Evolutionary conservation across 1,140 invertebrate genomes (phyloP), one percentile per base, ranked within the genome.

Genomic region (Megathymus violae): DNA sequence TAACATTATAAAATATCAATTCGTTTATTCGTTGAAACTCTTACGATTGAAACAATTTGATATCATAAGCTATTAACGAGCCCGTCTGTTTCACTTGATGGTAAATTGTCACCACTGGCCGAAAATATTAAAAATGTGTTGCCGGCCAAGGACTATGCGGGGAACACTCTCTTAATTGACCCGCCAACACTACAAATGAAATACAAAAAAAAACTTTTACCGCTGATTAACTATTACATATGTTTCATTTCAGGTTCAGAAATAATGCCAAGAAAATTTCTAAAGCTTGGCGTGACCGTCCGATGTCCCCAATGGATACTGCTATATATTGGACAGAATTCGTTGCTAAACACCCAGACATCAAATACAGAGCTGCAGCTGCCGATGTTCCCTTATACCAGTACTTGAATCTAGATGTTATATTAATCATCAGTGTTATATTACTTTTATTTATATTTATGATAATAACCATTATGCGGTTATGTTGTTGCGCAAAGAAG

Each of bases 271-370:
- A 91, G 38, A 62, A 71, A 4, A 52, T 92, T 3, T 91, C 92
- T 1, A 75, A 69, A 17, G 83, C 92, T 1, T 93, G 93, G 67
- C 89, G 91, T 17, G 94, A 94, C 72, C 85, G 92, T 1, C 93
- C 91, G 4, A 67, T 91, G 63, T 64, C 79, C 15, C 85, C 93
- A 0, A 71, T 93, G 43, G 89, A 94, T 10, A 91, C 88, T 16
- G 93, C 93, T 3, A 68, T 94, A 36, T 94, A 91, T 67, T 95
- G 94, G 94, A 92, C 92, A 3, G 94, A 95, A 65, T 94, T 92
- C 62, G 93, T 93, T 3, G 93, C 94, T 2, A 79, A 92, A 6
- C 89, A 95, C 70, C 41, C 94, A 88, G 66, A 94, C 92, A 19
- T 85, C 67, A 34, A 92, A 91, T 85, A 94, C 64, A 88, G 91